These are phyloP conservation scores for Synergus laeviventris DNA, from an alignment of 2,888 invertebrate genomes.

Conservation along the genomic window DNA sequence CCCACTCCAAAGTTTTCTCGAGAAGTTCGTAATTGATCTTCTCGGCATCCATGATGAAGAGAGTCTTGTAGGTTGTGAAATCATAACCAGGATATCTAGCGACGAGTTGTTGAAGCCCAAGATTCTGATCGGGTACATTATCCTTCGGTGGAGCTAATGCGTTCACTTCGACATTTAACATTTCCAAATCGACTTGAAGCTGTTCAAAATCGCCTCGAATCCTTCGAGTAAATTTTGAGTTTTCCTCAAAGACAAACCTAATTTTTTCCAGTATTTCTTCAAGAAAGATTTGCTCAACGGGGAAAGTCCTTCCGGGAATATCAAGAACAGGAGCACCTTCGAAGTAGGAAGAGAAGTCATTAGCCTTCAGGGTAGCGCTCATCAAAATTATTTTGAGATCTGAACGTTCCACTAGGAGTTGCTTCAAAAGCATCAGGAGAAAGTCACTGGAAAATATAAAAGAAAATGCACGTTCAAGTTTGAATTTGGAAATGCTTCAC, in stretches of 20 bases:
- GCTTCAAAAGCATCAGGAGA: conserved; percentile 87
- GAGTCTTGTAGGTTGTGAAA: conserved; percentile 82
- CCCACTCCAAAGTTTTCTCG: conserved; percentile 83
- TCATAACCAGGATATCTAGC: conserved; percentile 82
- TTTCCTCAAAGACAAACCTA: conserved; percentile 80
- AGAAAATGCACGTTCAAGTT: background rate
- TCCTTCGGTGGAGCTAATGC: conserved; percentile 79
- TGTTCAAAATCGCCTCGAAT: conserved; percentile 80
- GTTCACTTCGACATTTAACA: conserved; percentile 79
- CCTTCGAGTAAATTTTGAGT: conserved; percentile 81
- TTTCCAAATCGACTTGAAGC: conserved; percentile 82
- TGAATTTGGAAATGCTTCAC: no score
- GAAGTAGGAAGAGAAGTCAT: conserved; percentile 91
- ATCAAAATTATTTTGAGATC: conserved; percentile 91
- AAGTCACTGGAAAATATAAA: conserved; percentile 83
- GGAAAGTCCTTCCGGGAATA: conserved; percentile 90
- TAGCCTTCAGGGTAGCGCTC: conserved; percentile 94
- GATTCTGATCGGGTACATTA: conserved; percentile 83
- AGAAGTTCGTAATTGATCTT: conserved; percentile 88
- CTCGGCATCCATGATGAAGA: conserved; percentile 87
- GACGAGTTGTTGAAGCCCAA: conserved; percentile 82
- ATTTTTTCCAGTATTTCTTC: conserved; percentile 87
- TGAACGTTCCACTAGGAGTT: conserved; percentile 83
- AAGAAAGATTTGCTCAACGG: conserved; percentile 87
- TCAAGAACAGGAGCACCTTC: conserved; percentile 86